These are phyloP conservation scores for Drosophila kurseongensis DNA, from an alignment of 1,140 invertebrate species.

Conservation along the genomic window DNA sequence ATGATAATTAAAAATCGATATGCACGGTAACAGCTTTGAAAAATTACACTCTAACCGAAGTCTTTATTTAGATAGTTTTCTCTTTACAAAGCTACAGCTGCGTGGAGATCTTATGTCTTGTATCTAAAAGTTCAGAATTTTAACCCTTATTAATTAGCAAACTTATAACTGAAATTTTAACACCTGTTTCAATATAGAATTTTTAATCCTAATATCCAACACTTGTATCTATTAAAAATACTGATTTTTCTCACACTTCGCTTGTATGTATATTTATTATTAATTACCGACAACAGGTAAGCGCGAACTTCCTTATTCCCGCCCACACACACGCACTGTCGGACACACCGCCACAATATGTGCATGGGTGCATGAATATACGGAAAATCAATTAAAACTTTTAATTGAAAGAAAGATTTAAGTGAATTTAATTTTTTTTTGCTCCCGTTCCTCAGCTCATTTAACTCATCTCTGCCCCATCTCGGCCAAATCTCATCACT, in stretches of 20 bases:
- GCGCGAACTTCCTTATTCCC: slow-evolving; percentile 1
- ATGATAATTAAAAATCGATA: too few species aligned
- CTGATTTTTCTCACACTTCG: slow-evolving; percentile 3
- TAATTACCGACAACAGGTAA: slow-evolving; percentile 10
- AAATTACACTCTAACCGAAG: too few species aligned
- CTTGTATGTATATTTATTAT: slow-evolving; percentile 2
- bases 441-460: slow-evolving; percentile 5
- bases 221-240: not conserved
- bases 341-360: slow-evolving; percentile 3
- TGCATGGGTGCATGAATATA: slow-evolving; percentile 31
- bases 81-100: too few species aligned
- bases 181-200: not conserved
- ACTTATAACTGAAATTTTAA: not conserved
- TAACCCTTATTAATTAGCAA: not conserved
- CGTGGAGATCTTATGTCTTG: too few species aligned
- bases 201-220: not conserved
- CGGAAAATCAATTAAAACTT: slow-evolving; percentile 75
- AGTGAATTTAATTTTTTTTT: slow-evolving; percentile 62
- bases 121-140: too few species aligned
- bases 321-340: not conserved
- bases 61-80: too few species aligned
- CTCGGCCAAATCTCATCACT: slow-evolving; percentile 4
- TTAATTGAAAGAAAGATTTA: slow-evolving; percentile 79
- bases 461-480: slow-evolving; percentile 2
- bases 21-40: too few species aligned